Base-by-base conservation (phyloP, 1,140 invertebrate genomes). In the Aphaenogaster ashmeadi region DNA sequence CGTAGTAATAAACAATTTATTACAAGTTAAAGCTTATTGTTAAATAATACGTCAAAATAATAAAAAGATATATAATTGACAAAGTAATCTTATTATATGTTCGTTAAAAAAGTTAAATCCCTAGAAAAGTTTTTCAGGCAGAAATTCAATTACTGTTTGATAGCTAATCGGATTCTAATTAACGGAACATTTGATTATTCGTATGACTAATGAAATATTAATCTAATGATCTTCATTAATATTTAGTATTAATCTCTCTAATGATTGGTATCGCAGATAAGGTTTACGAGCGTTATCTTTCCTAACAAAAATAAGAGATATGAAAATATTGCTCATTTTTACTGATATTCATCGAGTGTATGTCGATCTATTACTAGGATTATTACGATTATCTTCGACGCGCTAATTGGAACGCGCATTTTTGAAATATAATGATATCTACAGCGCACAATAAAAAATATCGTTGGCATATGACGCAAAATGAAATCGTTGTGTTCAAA, bases 351-450 rank as follows among this genome's bases (percentile, higher is more conserved):
- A 41, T 66, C 38, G 38, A 15, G 52, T n/a, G 18, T n/a, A 50
- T 6, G 13, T 21, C n/a, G 5, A 36, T 64, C 1, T 64, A 66
- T 66, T n/a, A n/a, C 27, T 11, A 38, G n/a, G 2, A 18, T 38
- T 66, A 41, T 72, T 8, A 18, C 15, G 13, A 47, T 64, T 62
- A 15, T 0, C 38, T 47, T 77, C 36, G 52, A 58, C n/a, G 0
- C 5, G 15, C 21, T 33, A 72, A 52, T 9, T 52, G 2, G 2
- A 52, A 33, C 3, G 5, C 33, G 18, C 11, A 71, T 6, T 47
- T 50, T 72, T 52, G 1, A 72, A 52, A 72, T 36, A 72, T 15
- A 27, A 72, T 52, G 15, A 72, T 21, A 36, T 72, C 2, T 33
- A 33, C 1, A 71, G 15, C 50, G 50, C 47, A 2, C 13, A 27